A percentile compares a stretch with the other conserved stretches of the same genome.
Conservation (phyloP, 2,797 vertebrate species). For the Pteronotus mesoamericanus region DNA sequence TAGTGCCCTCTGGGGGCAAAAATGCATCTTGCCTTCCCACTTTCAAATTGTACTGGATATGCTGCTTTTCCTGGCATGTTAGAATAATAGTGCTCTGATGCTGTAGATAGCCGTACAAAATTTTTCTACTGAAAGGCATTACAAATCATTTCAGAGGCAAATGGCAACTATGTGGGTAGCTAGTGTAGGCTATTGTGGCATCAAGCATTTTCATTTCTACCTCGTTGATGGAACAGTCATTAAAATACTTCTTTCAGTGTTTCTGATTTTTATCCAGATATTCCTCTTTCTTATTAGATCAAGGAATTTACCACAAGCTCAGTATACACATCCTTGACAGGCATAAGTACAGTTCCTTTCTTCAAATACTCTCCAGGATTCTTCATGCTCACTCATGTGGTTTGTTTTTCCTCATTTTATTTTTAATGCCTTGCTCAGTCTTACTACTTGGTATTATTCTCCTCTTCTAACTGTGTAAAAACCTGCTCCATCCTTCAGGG, state of each 20-base stretch:
- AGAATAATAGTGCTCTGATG: not conserved
- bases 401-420: not conserved
- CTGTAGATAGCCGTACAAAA: not conserved
- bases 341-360: not conserved
- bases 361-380: not conserved
- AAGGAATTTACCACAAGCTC: not conserved
- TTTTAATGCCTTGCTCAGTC: not conserved
- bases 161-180: not conserved
- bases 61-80: not conserved
- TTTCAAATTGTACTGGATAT: not conserved
- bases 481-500: not conserved
- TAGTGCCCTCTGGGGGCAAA: constrained; percentile 56
- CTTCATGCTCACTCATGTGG: not conserved
- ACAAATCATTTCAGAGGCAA: not conserved
- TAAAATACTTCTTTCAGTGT: not conserved
- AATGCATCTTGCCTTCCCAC: not conserved
- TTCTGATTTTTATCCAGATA: not conserved
- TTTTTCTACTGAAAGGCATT: not conserved
- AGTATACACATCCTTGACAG: not conserved
- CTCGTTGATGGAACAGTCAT: not conserved
- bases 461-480: not conserved
- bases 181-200: not conserved
- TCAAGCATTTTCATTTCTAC: not conserved
- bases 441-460: not conserved
- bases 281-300: not conserved